Conservation (phyloP, 2,888 invertebrate species). For the Sphaerophoria taeniata region DNA sequence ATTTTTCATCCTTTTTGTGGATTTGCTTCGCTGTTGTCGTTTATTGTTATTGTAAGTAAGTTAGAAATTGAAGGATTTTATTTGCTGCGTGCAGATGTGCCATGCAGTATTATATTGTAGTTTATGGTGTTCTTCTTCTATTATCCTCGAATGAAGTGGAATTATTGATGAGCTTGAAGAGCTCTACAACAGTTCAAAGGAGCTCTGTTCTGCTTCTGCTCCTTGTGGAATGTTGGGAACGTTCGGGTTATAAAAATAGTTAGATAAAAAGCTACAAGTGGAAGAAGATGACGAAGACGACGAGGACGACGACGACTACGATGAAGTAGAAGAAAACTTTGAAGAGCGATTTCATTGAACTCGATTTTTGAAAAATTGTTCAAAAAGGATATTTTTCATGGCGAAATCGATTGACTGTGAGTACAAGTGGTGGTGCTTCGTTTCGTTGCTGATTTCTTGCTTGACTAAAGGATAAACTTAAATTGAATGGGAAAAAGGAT, state of each 20-base stretch:
- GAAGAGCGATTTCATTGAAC: slow-evolving; percentile 53
- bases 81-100: slow-evolving; percentile 33
- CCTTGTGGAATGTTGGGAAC: background rate
- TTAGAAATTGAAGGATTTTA: slow-evolving; percentile 12
- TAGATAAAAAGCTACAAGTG: background rate
- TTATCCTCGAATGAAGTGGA: slow-evolving; percentile 48
- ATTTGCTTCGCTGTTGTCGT: background rate
- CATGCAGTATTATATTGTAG: slow-evolving; percentile 21
- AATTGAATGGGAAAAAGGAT: slow-evolving; percentile 58
- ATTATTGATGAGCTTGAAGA: slow-evolving; percentile 62
- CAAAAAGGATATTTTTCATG: slow-evolving; percentile 42
- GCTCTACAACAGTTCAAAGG: too few relatives aligned
- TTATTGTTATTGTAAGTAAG: background rate
- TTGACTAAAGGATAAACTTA: slow-evolving; percentile 52
- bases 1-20: slow-evolving; percentile 31
- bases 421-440: slow-evolving; percentile 30
- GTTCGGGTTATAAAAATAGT: slow-evolving; percentile 28
- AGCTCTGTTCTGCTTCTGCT: background rate
- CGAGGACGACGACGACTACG: too few relatives aligned
- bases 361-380: slow-evolving; percentile 43
- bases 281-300: background rate
- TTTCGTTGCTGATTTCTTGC: slow-evolving; percentile 23
- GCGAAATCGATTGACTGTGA: slow-evolving; percentile 53
- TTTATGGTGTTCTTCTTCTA: slow-evolving; percentile 25
- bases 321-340: background rate